Base-by-base conservation (phyloP, 1,140 invertebrate genomes). In the Caenorhabditis latens region DNA sequence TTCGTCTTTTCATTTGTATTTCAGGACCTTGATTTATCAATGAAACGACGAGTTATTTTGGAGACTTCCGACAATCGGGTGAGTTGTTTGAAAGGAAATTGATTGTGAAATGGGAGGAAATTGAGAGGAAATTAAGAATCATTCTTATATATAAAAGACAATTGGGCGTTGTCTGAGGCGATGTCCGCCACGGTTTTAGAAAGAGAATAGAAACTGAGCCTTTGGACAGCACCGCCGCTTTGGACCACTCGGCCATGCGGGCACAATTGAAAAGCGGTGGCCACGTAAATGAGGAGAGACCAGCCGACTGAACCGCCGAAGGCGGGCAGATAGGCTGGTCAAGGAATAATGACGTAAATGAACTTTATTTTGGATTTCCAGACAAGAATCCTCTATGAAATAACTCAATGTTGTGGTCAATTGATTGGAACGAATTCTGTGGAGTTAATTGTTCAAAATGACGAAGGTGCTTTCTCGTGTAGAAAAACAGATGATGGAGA, bases 341-440 rank as follows among this genome's bases (percentile, higher is more conserved):
- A 4, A 6, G 57, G 43, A 32, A 14, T 14, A n/a, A 86, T 86
- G 4, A 57, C 58, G 19, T 13, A 2, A 43, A 63, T 32, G 65
- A 84, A 14, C 13, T 55, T 11, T 88, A 40, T 42, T 83, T 50
- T 82, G 0, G 11, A 82, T 58, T 14, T 61, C 40, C 83, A 88
- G 61, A 87, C 88, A 57, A 58, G 90, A 21, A 83, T 91, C 32
- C 83, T 91, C 3, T 91, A 89, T 65, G 91, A 91, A 85, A 57
- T 92, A 24, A 90, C 88, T 11, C 43, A 88, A 14, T 90, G 89
- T 11, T 90, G 90, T 61, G 88, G 87, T 3, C 91, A 92, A 83
- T n/a, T 91, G 4, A 88, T 88, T 7, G 83, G 90, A 79, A 87
- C 87, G 40, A 90, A 91, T 43, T 82, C 88, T 6, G 86, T 91